Conservation (phyloP, 2,888 invertebrate genomes). For the Octodonta nipae region DNA sequence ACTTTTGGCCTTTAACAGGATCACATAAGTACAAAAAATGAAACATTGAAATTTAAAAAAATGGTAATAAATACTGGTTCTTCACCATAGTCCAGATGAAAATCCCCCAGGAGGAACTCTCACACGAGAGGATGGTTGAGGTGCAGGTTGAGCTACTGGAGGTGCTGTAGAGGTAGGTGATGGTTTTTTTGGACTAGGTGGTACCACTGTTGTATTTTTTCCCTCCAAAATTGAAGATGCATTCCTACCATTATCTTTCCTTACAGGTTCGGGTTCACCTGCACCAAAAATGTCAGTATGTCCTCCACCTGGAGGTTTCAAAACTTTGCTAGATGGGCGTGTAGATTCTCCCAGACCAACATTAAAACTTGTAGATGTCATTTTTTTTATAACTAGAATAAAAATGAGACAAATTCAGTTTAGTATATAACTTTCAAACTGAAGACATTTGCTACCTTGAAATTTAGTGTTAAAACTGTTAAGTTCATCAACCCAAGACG, state of each 20-base stretch:
- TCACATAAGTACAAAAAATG: too few species aligned
- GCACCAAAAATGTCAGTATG: slow-evolving; percentile 35
- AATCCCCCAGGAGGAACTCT: slow-evolving; percentile 26
- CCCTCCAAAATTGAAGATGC: slow-evolving; percentile 26
- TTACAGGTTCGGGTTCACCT: slow-evolving; percentile 12
- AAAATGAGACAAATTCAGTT: too few species aligned
- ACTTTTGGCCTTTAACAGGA: too few species aligned
- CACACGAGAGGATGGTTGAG: slow-evolving; percentile 12
- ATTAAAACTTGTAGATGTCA: slow-evolving; percentile 31
- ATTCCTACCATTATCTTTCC: slow-evolving; percentile 22
- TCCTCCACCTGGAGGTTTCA: slow-evolving; percentile 39
- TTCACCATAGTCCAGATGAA: slow-evolving; percentile 27
- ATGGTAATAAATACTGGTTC: too few species aligned
- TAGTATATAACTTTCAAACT: too few species aligned
- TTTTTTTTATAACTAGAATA: too few species aligned
- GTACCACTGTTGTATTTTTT: slow-evolving; percentile 13
- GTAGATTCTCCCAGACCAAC: slow-evolving; percentile 19
- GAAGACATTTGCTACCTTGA: too few species aligned
- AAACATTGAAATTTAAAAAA: too few species aligned
- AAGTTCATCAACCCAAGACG: too few species aligned
- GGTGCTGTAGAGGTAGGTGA: neutral
- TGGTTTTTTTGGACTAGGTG: slow-evolving; percentile 13
- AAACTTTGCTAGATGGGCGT: slow-evolving; percentile 34
- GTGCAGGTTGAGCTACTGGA: slow-evolving; percentile 8
- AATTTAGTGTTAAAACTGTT: too few species aligned